Evolutionary conservation across 2,797 vertebrate species (phyloP), one percentile per base, ranked within the genome.

Genomic region (Lophotriccus pileatus): DNA sequence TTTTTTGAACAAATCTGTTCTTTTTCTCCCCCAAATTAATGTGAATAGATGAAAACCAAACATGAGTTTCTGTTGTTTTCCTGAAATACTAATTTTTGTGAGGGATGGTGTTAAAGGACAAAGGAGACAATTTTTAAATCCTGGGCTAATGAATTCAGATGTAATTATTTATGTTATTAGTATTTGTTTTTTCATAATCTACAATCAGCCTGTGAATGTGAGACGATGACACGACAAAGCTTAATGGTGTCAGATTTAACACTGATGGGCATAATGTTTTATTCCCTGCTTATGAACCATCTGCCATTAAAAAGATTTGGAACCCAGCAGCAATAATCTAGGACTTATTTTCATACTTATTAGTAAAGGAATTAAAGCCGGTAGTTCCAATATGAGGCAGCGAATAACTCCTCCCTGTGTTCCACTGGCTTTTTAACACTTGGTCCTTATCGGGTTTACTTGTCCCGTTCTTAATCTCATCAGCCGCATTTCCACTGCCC

Each of bases 401-500:
- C 1, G 0, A 43, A 24, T 47, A 88, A 78, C 39, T 68, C 52
- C 60, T 49, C 34, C 11, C 16, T 1, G 1, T 27, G 12, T 68
- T 67, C 52, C 24, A 4, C 7, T 83, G 47, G 21, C 16, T 28
- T 39, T 64, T 56, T 9, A 14, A 27, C 43, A 74, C 53, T 81
- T 75, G 36, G 91, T 80, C 34, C 37, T 82, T 67, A 56, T 5
- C 7, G 2, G 68, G 78, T 72, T 93, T 82, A 83, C 41, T 77
- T 60, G 64, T 87, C 84, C 84, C 52, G 4, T 81, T 75, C 77
- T 66, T 95, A 92, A 95, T 94, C 90, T 86, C 82, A 84, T 89
- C 87, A 93, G 16, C 56, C 4, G 20, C 88, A 85, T 88, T 91
- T 89, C 88, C 86, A 60, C 36, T 36, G 49, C 75, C 74, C 19